phyloP scores from a whole-genome alignment of 2,113 vertebrate genomes.

The Salvelinus alpinus region DNA sequence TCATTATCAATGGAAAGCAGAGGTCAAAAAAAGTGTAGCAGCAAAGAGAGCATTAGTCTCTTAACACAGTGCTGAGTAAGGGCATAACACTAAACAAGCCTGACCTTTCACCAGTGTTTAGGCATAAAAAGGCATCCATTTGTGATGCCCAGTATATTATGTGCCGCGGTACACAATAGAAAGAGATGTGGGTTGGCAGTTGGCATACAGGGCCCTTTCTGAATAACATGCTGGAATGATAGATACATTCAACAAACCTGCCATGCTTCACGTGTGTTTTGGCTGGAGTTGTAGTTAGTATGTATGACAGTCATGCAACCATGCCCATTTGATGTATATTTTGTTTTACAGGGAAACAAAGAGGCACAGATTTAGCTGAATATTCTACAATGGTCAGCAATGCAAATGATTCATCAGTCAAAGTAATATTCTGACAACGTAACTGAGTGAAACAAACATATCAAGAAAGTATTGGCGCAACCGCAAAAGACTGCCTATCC shows the following conservation, averaged over 20 bases:
- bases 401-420: not conserved
- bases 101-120: constrained; percentile 12
- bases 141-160: not conserved
- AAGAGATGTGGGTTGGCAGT: not conserved
- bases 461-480: not conserved
- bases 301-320: not conserved
- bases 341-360: constrained; percentile 5
- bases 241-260: not conserved
- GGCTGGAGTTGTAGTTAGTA: no score
- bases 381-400: not conserved
- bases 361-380: not conserved
- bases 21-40: not conserved
- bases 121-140: not conserved
- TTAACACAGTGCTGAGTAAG: constrained; percentile 38
- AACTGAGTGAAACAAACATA: not conserved
- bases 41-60: constrained; percentile 7
- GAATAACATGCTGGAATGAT: not conserved
- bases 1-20: constrained; percentile 39
- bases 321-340: not conserved
- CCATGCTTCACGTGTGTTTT: not conserved
- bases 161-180: not conserved
- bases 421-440: no score
- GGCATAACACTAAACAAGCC: constrained; percentile 18
- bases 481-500: not conserved
- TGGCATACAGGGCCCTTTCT: not conserved